Conservation (phyloP, 2,797 vertebrate genomes). For the Sebastes goodei region DNA sequence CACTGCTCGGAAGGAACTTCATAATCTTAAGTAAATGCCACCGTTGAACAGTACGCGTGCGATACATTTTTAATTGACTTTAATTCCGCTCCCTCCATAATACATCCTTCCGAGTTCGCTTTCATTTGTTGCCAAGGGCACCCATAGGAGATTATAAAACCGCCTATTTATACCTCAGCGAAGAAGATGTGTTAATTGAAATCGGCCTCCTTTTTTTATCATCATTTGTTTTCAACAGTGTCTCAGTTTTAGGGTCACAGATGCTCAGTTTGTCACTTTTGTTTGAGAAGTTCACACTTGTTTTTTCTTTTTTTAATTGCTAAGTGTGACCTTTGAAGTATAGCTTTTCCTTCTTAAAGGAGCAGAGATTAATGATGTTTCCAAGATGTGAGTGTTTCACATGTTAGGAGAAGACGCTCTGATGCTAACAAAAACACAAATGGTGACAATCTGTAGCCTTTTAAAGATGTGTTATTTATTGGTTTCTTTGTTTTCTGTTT, state of each 20-base stretch:
- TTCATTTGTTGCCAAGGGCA: conserved; percentile 9
- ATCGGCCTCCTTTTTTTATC: background rate
- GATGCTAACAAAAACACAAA: background rate
- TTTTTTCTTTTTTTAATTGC: background rate
- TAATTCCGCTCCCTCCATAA: background rate
- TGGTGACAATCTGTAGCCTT: background rate
- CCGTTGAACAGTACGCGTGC: background rate
- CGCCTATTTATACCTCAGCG: conserved; percentile 34
- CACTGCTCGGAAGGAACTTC: background rate
- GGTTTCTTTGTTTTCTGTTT: background rate
- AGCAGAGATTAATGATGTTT: background rate
- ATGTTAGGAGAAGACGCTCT: background rate
- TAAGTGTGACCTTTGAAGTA: background rate
- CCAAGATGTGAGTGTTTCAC: background rate
- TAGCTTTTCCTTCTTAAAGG: background rate
- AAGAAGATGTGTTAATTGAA: conserved; percentile 40
- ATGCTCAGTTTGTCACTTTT: background rate
- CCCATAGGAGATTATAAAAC: background rate
- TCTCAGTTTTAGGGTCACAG: conserved; percentile 1
- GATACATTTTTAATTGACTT: conserved; percentile 15
- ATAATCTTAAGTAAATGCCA: conserved; percentile 22
- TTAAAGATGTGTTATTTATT: background rate
- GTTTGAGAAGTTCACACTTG: background rate
- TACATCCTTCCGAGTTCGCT: background rate
- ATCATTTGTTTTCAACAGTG: background rate